Percentiles rank a stretch among this genome's conserved stretches.
These are phyloP conservation scores for Drosophila leontia DNA, from an alignment of 1,140 invertebrate species.

Conservation along the genomic window DNA sequence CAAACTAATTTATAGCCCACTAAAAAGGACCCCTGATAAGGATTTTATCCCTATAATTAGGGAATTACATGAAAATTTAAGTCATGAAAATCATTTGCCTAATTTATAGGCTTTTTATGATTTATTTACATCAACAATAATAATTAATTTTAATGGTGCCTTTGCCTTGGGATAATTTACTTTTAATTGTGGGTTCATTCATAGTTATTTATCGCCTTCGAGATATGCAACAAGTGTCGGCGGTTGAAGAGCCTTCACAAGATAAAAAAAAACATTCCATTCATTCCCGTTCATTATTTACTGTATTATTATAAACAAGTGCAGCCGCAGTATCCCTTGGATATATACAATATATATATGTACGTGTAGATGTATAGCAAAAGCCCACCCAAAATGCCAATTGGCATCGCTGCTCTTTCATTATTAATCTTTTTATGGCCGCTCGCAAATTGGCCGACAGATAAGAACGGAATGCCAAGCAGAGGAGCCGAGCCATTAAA, in stretches of 20 bases:
- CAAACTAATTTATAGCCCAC: conserved; percentile 1
- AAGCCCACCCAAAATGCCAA: conserved; percentile 55
- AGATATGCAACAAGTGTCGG: conserved; percentile 9
- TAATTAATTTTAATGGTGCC: background rate
- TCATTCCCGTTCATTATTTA: background rate
- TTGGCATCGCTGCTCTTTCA: conserved; percentile 55
- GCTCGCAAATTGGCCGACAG: conserved; percentile 50
- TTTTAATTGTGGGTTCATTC: background rate
- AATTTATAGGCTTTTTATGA: background rate
- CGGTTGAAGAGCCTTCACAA: background rate
- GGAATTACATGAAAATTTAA: conserved; percentile 3
- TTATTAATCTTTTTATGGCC: conserved; percentile 68
- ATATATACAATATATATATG: background rate
- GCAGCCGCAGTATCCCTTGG: background rate
- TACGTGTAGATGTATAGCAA: background rate
- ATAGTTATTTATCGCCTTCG: background rate
- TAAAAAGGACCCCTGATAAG: background rate
- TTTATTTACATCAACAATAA: background rate
- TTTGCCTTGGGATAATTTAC: background rate
- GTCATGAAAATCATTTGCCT: background rate
- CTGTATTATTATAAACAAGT: background rate
- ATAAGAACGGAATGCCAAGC: conserved; percentile 34
- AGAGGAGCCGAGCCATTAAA: too few relatives aligned
- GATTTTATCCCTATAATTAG: conserved; percentile 7
- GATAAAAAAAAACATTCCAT: conserved; percentile 13